Percentiles rank a stretch among this genome's conserved stretches.
These are phyloP conservation scores for Orius laevigatus DNA, from an alignment of 1,140 invertebrate genomes.

Conservation along the genomic window DNA sequence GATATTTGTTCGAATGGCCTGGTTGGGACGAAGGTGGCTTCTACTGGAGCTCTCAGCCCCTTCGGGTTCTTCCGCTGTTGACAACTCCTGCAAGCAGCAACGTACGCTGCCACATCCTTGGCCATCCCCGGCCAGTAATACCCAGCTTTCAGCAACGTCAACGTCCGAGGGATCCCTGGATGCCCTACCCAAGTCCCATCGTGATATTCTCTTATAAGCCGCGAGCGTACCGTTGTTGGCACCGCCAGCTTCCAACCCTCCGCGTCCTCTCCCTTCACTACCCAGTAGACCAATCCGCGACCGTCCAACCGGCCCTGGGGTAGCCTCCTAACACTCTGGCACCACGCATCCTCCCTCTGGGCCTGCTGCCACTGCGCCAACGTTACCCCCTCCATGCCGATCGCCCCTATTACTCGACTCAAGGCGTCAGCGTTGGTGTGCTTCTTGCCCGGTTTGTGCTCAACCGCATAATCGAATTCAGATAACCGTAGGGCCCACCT, in stretches of 20 bases:
- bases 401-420: not conserved
- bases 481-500: not conserved
- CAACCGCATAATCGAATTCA: not conserved
- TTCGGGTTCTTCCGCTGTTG: conserved; percentile 15
- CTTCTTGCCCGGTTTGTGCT: too few relatives aligned
- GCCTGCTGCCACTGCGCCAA: not conserved
- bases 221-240: not conserved
- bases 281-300: not conserved
- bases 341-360: not conserved
- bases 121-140: conserved; percentile 19
- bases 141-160: not conserved
- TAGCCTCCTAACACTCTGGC: not conserved
- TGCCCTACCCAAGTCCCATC: not conserved
- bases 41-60: conserved; percentile 8
- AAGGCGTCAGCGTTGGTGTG: too few relatives aligned
- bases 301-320: not conserved
- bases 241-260: not conserved
- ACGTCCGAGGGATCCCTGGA: too few relatives aligned
- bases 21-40: not conserved
- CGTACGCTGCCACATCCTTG: conserved; percentile 15
- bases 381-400: not conserved
- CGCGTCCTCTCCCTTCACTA: not conserved
- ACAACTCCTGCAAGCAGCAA: conserved; percentile 16
- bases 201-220: not conserved
- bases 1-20: conserved; percentile 11